Base-by-base conservation (phyloP, 2,113 vertebrate species). In the Octodon degus region DNA sequence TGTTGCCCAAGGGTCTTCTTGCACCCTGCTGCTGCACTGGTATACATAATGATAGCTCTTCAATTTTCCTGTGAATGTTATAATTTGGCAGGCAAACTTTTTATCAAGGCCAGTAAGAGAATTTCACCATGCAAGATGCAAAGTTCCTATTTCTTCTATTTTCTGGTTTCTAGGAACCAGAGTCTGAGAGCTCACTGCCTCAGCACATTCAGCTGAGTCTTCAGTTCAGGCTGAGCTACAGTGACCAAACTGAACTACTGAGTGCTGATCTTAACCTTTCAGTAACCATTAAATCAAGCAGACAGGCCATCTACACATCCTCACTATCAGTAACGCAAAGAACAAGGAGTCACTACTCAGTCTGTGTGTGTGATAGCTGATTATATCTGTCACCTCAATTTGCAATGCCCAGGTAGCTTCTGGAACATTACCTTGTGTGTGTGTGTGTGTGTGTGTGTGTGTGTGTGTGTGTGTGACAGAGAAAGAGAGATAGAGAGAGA, bases 131-230 rank as follows among this genome's bases (percentile, higher is more conserved):
- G 43, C 55, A 11, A 32, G 53, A 81, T 34, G 68, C 37, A 89
- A 37, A 27, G 16, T 68, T 8, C 76, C 34, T 20, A 20, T 72
- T 17, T 53, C 32, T 53, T 65, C 87, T 58, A 50, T 84, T 96
- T 90, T 63, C 77, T 93, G 19, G 19, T 72, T 83, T 82, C 34
- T 93, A 80, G 22, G 25, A 92, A 82, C 40, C 74, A 76, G 70
- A n/a, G 12, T 65, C 82, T 81, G 76, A 87, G 24, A 84, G 63
- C 32, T 87, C 16, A 81, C 67, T 63, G n/a, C 40, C 37, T 95
- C 43, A 50, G 53, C 14, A 62, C 32, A 67, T n/a, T 65, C 14
- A 89, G 55, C 13, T 88, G 40, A 91, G 58, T 58, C 81, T 85
- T 32, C 81, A 93, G 27, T 65, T 76, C 55, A 80, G 43, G 40